Conservation (phyloP, 2,888 invertebrate genomes). For the Drosophila acutilabella region DNA sequence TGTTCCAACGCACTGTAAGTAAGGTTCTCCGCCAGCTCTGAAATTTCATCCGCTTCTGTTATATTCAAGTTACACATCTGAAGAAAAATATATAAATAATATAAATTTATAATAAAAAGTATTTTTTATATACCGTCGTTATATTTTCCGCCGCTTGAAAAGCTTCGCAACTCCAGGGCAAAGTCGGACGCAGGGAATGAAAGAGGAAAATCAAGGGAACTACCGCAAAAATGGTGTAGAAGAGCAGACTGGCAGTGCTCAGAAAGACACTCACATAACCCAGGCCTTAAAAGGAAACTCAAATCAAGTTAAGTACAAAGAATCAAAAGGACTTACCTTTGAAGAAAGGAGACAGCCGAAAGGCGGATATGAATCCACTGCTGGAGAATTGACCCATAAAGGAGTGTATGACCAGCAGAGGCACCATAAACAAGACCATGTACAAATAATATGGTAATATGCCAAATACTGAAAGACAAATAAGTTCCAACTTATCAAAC, state of each 20-base stretch:
- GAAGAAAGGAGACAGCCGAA: constrained; percentile 92
- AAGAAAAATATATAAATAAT: neutral
- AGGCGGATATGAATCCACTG: constrained; percentile 92
- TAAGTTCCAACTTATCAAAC: no score
- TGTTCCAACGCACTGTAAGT: neutral
- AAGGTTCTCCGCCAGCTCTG: neutral
- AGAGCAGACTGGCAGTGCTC: constrained; percentile 91
- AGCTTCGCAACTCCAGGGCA: constrained; percentile 93
- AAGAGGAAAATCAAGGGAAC: constrained; percentile 92
- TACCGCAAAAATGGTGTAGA: constrained; percentile 93
- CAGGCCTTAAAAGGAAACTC: constrained; percentile 87
- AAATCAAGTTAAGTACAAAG: neutral
- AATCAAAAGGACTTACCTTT: constrained; percentile 88
- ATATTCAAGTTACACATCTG: constrained; percentile 51
- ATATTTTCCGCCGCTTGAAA: constrained; percentile 5
- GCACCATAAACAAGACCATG: constrained; percentile 91
- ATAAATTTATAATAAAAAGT: no score
- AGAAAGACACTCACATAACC: constrained; percentile 93
- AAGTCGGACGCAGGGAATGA: constrained; percentile 88
- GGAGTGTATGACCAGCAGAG: constrained; percentile 94
- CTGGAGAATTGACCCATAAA: constrained; percentile 94
- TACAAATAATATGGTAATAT: constrained; percentile 70
- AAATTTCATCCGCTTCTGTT: neutral
- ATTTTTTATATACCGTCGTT: constrained; percentile 41
- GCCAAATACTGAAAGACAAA: constrained; percentile 66